Conservation (phyloP, 2,888 invertebrate genomes). For the Chymomyza procnemis region DNA sequence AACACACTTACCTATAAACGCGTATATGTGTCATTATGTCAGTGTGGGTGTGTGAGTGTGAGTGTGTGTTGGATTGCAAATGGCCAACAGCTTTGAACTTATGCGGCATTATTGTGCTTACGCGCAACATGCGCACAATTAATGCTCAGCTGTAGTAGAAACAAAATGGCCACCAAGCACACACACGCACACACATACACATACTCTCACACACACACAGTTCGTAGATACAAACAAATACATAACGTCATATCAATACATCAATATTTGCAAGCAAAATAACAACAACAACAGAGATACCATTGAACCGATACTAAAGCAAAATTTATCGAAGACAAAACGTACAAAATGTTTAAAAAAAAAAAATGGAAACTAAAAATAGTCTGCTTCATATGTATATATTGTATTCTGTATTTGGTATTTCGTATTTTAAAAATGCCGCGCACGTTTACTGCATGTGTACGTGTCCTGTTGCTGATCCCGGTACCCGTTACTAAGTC, state of each 20-base stretch:
- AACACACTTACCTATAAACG: slow-evolving; percentile 18
- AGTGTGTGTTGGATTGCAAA: neutral
- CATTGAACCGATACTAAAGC: slow-evolving; percentile 13
- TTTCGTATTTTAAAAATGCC: slow-evolving; percentile 55
- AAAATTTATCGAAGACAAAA: slow-evolving; percentile 18
- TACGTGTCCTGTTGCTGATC: slow-evolving; percentile 56
- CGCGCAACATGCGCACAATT: neutral
- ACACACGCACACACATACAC: neutral
- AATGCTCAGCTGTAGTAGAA: neutral
- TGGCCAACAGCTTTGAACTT: neutral
- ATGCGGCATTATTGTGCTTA: neutral
- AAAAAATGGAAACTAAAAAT: slow-evolving; percentile 51
- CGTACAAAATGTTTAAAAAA: neutral
- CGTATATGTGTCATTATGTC: neutral
- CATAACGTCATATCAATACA: slow-evolving; percentile 33
- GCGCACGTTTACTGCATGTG: slow-evolving; percentile 56
- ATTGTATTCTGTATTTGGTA: slow-evolving; percentile 27
- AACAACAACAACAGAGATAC: neutral
- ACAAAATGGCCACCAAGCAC: neutral
- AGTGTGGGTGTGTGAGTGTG: neutral
- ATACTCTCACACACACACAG: slow-evolving; percentile 3
- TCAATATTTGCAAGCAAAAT: slow-evolving; percentile 23
- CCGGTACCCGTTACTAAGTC: neutral
- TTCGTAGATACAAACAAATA: slow-evolving; percentile 26
- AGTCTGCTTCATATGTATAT: slow-evolving; percentile 32